Evolutionary conservation across 2,113 vertebrate species (phyloP).

Genomic region (human): GRCh38 chrX:111741001-111741500

Average conservation of each 20-base stretch:
- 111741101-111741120: not conserved
- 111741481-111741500: not conserved
- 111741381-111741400: not conserved
- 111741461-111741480: slow-evolving; percentile 2
- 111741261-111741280: not conserved
- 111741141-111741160: not conserved
- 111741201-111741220: not conserved
- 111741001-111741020: not conserved
- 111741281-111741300: not conserved
- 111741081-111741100: not conserved
- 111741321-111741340: not conserved
- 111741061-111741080: not conserved
- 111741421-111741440: not conserved
- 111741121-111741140: slow-evolving; percentile 1
- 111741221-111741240: not conserved
- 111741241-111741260: not conserved
- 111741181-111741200: not conserved
- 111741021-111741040: not conserved
- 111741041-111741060: not conserved
- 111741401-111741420: slow-evolving; percentile 5
- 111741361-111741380: not conserved
- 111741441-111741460: not conserved
- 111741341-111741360: slow-evolving; percentile 2
- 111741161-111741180: not conserved
- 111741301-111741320: not conserved